These are phyloP conservation scores for Bruchidius siliquastri DNA, from an alignment of 2,888 invertebrate species.

Conservation along the genomic window DNA sequence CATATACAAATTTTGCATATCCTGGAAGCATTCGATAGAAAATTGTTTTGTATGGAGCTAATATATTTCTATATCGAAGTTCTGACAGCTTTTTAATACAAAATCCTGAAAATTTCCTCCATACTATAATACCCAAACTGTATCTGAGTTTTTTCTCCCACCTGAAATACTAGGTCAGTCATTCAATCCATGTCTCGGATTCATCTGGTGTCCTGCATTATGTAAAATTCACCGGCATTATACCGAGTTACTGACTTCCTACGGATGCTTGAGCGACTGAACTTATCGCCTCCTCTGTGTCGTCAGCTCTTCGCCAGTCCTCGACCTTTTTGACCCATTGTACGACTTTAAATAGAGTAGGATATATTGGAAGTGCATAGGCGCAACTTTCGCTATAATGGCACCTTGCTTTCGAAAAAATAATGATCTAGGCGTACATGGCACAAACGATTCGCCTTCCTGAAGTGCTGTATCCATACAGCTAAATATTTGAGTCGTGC, in stretches of 20 bases:
- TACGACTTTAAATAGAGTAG: background rate
- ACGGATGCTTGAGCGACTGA: background rate
- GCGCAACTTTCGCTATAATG: background rate
- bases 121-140: background rate
- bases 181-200: background rate
- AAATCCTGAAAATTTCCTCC: background rate
- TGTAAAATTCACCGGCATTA: background rate
- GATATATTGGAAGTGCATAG: background rate
- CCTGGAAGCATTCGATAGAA: too few species aligned
- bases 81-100: too few species aligned
- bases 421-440: too few species aligned
- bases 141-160: background rate
- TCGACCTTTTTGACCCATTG: background rate
- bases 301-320: background rate
- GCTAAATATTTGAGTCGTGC: too few species aligned
- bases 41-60: too few species aligned
- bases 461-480: too few species aligned
- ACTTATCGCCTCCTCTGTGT: background rate
- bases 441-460: too few species aligned
- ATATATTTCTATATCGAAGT: too few species aligned
- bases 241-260: background rate
- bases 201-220: background rate
- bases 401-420: too few species aligned
- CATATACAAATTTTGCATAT: too few species aligned
- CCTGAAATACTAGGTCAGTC: background rate